Base-by-base conservation (phyloP, 2,888 invertebrate species). In the Dicyrtoma fusca region DNA sequence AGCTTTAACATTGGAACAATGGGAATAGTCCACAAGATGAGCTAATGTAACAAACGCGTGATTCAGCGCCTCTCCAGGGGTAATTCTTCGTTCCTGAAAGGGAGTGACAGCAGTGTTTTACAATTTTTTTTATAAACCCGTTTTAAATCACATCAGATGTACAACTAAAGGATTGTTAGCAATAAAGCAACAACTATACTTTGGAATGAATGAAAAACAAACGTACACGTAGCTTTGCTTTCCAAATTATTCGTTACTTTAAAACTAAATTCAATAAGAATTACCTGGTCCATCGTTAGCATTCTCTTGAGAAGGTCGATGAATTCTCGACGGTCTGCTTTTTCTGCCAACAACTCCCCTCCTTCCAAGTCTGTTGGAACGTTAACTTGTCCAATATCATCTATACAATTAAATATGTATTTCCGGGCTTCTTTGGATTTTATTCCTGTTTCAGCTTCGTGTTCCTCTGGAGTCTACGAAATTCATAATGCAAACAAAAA, bases 401-500 rank as follows among this genome's bases (percentile, higher is more conserved):
- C 99, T 81, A 99, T 88, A 85, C 97, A 97, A 86, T 98, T 98
- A 86, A 99, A 99, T 82, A 99, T 97, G 85, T 99, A 99, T 85
- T 99, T 99, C 82, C 99, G 87, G 4, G 98, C 98, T 87, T 99
- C 99, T 87, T 99, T 99, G 78, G 97, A 97, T 86, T 97, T 97
- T 82, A 97, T 95, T 77, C 94, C 94, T 62, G 97, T 97, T 86
- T 97, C 97, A 14, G 92, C 90, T 85, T 99, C 98, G 84, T 97
- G 96, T 84, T 99, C 99, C 84, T 98, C 98, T 23, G 97, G 96
- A 25, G 96, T 96, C 89, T 97, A 92, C 74, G 91, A 71, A 71
- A 62, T 57, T 70, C 61, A 69, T 73, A 23, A 23, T 45, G 34
- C 34, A 34, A 8, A 5, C 34, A 34, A 3, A 34, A 5, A 34